These are phyloP conservation scores for Onthophagus sagittarius DNA, from an alignment of 2,888 invertebrate species.

Conservation along the genomic window DNA sequence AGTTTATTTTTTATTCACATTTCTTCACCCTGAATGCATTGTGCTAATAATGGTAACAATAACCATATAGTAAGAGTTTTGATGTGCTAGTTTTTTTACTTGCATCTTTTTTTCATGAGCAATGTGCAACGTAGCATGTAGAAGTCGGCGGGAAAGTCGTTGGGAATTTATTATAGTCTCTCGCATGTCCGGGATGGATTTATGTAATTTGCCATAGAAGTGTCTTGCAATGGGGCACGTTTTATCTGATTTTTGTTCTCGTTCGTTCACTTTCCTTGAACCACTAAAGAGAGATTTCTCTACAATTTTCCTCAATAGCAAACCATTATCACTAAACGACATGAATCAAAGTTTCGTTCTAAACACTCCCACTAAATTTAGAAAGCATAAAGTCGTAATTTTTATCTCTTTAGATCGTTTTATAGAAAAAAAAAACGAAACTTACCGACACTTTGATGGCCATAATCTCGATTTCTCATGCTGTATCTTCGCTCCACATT, in stretches of 20 bases:
- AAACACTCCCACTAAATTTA: not conserved
- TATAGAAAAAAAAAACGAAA: not conserved
- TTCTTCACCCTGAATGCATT: not conserved
- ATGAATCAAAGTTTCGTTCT: not conserved
- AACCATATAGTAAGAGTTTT: not conserved
- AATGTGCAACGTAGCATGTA: not conserved
- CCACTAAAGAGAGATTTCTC: not conserved
- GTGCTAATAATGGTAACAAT: not conserved
- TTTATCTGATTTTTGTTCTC: not conserved
- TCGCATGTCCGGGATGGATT: not conserved
- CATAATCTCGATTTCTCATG: not conserved
- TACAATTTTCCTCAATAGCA: not conserved
- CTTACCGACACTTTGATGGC: not conserved
- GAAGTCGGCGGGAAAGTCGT: not conserved
- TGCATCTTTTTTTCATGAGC: not conserved
- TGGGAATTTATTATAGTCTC: not conserved
- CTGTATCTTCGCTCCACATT: constrained; percentile 4
- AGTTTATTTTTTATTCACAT: not conserved
- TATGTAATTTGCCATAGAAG: not conserved
- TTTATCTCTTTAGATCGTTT: not conserved
- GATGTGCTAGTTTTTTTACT: no score
- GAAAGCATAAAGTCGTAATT: not conserved
- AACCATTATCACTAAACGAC: not conserved
- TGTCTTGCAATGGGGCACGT: not conserved
- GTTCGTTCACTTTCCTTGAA: not conserved